Evolutionary conservation across 2,888 invertebrate species (phyloP).

Genomic region (Terebella lapidaria): DNA sequence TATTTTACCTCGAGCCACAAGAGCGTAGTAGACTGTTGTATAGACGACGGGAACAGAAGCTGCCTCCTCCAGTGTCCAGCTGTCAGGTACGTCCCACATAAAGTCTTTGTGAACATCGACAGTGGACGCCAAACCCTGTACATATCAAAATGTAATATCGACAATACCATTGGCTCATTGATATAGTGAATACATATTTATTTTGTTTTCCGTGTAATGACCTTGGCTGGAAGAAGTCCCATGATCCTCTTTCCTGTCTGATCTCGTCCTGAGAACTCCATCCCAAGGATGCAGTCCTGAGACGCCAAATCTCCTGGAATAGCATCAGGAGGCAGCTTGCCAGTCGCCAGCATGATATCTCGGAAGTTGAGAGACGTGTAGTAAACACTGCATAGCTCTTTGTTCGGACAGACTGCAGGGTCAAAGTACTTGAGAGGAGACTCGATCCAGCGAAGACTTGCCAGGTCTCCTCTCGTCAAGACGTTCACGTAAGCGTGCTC

Average conservation of each 20-base stretch:
- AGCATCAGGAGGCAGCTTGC: conserved; percentile 94
- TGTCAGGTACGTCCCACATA: conserved; percentile 76
- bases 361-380: conserved; percentile 96
- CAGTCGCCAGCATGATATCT: conserved; percentile 96
- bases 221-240: conserved; percentile 51
- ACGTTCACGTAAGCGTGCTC: conserved; percentile 95
- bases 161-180: too few relatives aligned
- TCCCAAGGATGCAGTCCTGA: conserved; percentile 87
- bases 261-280: conserved; percentile 87
- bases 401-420: conserved; percentile 46
- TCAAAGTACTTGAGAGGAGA: conserved; percentile 59
- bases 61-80: conserved; percentile 86
- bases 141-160: neutral
- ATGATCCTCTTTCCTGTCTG: conserved; percentile 51
- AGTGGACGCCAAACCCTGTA: conserved; percentile 69
- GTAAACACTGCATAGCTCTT: conserved; percentile 78
- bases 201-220: too few relatives aligned
- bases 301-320: conserved; percentile 70
- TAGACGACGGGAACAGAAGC: conserved; percentile 94
- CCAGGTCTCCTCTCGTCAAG: conserved; percentile 83
- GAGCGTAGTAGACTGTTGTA: conserved; percentile 81
- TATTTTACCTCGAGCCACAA: conserved; percentile 81
- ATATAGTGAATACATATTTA: too few relatives aligned
- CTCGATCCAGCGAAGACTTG: conserved; percentile 89
- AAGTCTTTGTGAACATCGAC: conserved; percentile 74